Percentiles rank a stretch among this genome's conserved stretches.
Evolutionary conservation across 2,888 invertebrate species (phyloP).

Genomic region (Apamea anceps): DNA sequence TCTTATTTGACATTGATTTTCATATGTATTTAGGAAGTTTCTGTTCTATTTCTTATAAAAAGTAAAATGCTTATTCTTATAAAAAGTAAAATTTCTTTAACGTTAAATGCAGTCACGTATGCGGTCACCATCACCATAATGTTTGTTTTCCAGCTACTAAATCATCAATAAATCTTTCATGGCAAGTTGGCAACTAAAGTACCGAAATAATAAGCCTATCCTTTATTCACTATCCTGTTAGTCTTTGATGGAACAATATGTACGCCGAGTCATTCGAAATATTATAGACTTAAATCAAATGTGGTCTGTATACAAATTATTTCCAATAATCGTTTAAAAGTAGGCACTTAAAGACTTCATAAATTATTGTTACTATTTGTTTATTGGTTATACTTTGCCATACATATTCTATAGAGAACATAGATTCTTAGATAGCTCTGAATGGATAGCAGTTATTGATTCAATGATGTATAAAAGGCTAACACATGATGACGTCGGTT

Average conservation of each 20-base stretch:
- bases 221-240: slow-evolving; percentile 3
- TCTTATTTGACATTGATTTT: background rate
- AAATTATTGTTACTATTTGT: slow-evolving; percentile 6
- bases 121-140: background rate
- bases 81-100: too few species aligned
- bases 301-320: slow-evolving; percentile 12
- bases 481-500: slow-evolving; percentile 45
- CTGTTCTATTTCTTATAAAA: background rate
- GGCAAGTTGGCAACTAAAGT: background rate
- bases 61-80: too few species aligned
- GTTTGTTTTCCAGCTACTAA: background rate
- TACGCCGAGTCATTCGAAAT: slow-evolving; percentile 48
- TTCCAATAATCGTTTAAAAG: slow-evolving; percentile 16
- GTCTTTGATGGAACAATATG: slow-evolving; percentile 50
- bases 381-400: background rate
- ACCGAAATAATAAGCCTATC: background rate
- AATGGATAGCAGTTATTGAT: slow-evolving; percentile 9
- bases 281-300: slow-evolving; percentile 44
- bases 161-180: background rate
- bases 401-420: background rate
- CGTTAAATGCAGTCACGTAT: background rate
- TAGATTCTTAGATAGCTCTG: background rate
- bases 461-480: slow-evolving; percentile 38
- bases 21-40: background rate
- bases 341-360: background rate